phyloP scores from a whole-genome alignment of 1,140 invertebrate species.

The Araneus ventricosus region DNA sequence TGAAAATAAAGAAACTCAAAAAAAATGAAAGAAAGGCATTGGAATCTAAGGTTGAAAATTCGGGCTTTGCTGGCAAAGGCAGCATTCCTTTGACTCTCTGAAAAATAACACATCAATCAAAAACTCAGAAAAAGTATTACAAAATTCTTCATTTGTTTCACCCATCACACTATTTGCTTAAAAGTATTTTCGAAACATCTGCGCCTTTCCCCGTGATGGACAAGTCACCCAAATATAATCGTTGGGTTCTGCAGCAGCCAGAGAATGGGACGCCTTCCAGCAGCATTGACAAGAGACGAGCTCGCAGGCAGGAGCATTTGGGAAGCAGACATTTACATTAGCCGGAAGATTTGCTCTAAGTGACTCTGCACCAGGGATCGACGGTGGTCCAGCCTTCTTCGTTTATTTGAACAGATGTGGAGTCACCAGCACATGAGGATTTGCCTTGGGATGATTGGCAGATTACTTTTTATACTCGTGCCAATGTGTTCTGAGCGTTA shows the following conservation, averaged over 20 bases:
- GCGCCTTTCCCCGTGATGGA: constrained; percentile 13
- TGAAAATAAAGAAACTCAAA: background rate
- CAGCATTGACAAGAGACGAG: constrained; percentile 37
- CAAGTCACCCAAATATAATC: constrained; percentile 48
- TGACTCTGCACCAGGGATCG: background rate
- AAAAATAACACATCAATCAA: constrained; percentile 39
- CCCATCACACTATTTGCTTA: constrained; percentile 38
- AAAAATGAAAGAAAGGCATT: background rate
- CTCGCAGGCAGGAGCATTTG: constrained; percentile 25
- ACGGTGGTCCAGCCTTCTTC: constrained; percentile 32
- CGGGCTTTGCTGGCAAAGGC: background rate
- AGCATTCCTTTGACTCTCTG: background rate
- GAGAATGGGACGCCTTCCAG: constrained; percentile 18
- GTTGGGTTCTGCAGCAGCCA: background rate
- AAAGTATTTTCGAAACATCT: constrained; percentile 36
- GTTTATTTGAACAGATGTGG: constrained; percentile 62
- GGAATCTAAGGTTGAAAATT: background rate
- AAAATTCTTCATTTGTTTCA: constrained; percentile 46
- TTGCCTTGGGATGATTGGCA: background rate
- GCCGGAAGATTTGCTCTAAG: background rate
- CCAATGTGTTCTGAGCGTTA: background rate
- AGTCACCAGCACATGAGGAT: constrained; percentile 1
- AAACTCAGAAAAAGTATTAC: background rate
- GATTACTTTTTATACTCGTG: background rate
- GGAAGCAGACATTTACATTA: constrained; percentile 39